These are phyloP conservation scores for Clanis bilineata DNA, from an alignment of 2,888 invertebrate species.

Conservation along the genomic window DNA sequence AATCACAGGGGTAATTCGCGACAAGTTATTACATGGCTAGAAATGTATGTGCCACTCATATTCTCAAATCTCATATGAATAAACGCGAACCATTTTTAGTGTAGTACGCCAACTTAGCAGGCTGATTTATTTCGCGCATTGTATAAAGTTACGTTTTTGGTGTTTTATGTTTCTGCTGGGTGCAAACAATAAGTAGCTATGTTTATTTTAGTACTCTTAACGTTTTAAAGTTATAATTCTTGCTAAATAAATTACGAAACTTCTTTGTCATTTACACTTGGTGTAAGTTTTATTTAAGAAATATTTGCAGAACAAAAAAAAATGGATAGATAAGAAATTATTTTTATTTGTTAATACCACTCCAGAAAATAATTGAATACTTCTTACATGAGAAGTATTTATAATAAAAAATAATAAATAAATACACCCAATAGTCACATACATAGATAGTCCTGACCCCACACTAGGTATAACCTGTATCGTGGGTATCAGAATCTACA, in stretches of 20 bases:
- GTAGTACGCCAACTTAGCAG: slow-evolving; percentile 48
- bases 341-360: no score
- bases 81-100: slow-evolving; percentile 59
- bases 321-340: no score
- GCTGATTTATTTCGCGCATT: slow-evolving; percentile 38
- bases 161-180: slow-evolving; percentile 9
- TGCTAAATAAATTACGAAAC: no score
- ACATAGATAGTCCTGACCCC: no score
- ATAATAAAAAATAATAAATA: no score
- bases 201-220: neutral
- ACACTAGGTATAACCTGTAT: no score
- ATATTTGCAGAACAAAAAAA: no score
- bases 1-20: slow-evolving; percentile 76
- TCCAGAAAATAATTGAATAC: no score
- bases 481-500: no score
- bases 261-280: neutral
- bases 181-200: neutral
- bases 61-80: slow-evolving; percentile 65
- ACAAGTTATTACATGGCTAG: slow-evolving; percentile 72
- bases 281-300: no score
- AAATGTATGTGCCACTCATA: slow-evolving; percentile 67
- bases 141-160: slow-evolving; percentile 20
- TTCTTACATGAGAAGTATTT: no score
- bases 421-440: no score
- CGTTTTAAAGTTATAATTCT: neutral